Evolutionary conservation across 1,140 invertebrate species (phyloP), one percentile per base, ranked within the genome.

Genomic region (Calephelis nemesis): DNA sequence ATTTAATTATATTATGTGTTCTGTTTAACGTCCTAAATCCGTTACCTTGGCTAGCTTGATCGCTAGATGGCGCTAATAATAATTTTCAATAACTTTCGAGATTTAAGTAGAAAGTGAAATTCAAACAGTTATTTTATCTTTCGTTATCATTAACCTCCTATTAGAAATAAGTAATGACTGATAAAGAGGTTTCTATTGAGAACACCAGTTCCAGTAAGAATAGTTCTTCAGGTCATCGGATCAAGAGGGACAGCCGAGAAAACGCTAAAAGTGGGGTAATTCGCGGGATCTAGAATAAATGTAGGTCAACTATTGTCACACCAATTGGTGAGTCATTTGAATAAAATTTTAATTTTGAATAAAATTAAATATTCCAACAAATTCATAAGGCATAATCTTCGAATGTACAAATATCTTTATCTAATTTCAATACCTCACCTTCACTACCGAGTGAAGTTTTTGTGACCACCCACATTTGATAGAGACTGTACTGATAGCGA

Each of bases 311-410:
- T 60, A 19, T 58, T 71, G 19, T 63, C 70, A 7, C 62, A 71
- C 12, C 62, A 71, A 39, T 64, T 71, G 62, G 70, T 71, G 70
- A 71, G 65, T 68, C 50, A 67, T 49, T 58, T 71, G 6, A 63
- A 71, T 60, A 45, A 71, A 58, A 40, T 64, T 50, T 64, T 67
- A 30, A 54, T 2, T 40, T n/a, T n/a, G n/a, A n/a, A n/a, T n/a
- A n/a, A n/a, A n/a, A n/a, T n/a, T n/a, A n/a, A n/a, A n/a, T n/a
- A n/a, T n/a, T n/a, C n/a, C n/a, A n/a, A n/a, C n/a, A n/a, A n/a
- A n/a, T n/a, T n/a, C n/a, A n/a, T n/a, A n/a, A n/a, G n/a, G 15
- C 15, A 19, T 19, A 19, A 19, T 19, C 47, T 0, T 11, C 47
- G 9, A 49, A 47, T 10, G 8, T 64, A 4, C 63, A 49, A 49